Percentiles rank a stretch among this genome's conserved stretches.
Evolutionary conservation across 1,140 invertebrate genomes (phyloP).

Genomic region (Zaprionus nigranus): DNA sequence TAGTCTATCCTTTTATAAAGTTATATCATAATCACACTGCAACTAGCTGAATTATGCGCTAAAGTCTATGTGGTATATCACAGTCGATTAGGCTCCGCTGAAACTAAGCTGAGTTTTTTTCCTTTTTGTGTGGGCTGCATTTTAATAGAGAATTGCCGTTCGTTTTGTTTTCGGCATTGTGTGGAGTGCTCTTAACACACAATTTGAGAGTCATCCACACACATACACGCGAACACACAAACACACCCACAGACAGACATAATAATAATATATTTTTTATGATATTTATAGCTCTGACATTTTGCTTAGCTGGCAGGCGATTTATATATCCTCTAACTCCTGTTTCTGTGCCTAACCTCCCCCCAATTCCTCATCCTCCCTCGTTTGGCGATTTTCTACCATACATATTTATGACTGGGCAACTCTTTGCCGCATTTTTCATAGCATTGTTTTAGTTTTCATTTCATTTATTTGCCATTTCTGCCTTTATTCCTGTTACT

Average conservation of each 20-base stretch:
- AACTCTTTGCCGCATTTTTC: conserved; percentile 57
- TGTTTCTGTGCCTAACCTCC: conserved; percentile 8
- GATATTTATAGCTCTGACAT: conserved; percentile 75
- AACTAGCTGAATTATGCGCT: not conserved
- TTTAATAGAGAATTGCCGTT: conserved; percentile 1
- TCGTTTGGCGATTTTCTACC: conserved; percentile 42
- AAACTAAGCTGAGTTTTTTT: not conserved
- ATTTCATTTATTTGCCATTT: conserved; percentile 34
- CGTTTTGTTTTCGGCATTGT: conserved; percentile 12
- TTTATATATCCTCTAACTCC: conserved; percentile 64
- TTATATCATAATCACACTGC: too few species aligned
- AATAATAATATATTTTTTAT: conserved; percentile 66
- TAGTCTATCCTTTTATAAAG: too few species aligned
- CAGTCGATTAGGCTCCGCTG: not conserved
- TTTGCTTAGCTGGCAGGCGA: conserved; percentile 77
- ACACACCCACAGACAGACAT: conserved; percentile 3
- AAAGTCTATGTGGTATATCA: not conserved
- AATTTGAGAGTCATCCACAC: conserved; percentile 51
- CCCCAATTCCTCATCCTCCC: not conserved
- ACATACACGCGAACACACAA: conserved; percentile 18
- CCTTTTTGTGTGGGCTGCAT: conserved; percentile 25
- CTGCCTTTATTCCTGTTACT: conserved; percentile 3
- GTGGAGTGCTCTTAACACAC: conserved; percentile 72
- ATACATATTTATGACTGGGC: conserved; percentile 58
- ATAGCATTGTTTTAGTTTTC: conserved; percentile 56